Evolutionary conservation across 2,888 invertebrate species (phyloP).

Genomic region (Synergus itoensis): DNA sequence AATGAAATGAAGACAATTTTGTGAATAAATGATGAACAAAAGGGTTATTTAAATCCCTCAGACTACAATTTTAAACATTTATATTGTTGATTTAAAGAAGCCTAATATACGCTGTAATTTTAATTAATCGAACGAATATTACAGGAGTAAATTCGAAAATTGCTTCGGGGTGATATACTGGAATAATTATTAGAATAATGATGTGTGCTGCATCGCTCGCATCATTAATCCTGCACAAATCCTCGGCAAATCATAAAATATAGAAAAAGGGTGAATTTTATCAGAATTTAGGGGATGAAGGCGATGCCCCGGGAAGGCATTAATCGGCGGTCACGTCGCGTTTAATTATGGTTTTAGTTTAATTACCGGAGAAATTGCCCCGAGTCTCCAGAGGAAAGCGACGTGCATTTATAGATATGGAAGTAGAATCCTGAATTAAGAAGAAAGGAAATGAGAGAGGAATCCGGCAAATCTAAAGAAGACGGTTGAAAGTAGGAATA

Average conservation of each 20-base stretch:
- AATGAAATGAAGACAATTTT: too few species aligned
- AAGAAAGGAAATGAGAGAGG: not conserved
- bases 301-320: not conserved
- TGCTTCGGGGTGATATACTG: not conserved
- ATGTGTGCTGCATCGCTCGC: not conserved
- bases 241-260: not conserved
- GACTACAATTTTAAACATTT: too few species aligned
- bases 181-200: not conserved
- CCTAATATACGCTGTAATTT: not conserved
- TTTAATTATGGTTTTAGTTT: slow-evolving; percentile 6
- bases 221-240: not conserved
- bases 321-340: not conserved
- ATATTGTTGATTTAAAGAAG: too few species aligned
- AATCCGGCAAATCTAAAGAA: not conserved
- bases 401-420: not conserved
- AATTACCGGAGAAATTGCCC: not conserved
- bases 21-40: too few species aligned
- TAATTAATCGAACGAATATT: not conserved
- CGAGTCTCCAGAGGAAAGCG: not conserved
- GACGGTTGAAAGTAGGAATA: not conserved
- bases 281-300: not conserved
- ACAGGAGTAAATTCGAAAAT: not conserved
- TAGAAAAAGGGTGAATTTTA: not conserved
- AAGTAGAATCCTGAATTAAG: not conserved
- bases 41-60: too few species aligned